Conservation (phyloP, 2,888 invertebrate species). For the Ecliptopera silaceata region DNA sequence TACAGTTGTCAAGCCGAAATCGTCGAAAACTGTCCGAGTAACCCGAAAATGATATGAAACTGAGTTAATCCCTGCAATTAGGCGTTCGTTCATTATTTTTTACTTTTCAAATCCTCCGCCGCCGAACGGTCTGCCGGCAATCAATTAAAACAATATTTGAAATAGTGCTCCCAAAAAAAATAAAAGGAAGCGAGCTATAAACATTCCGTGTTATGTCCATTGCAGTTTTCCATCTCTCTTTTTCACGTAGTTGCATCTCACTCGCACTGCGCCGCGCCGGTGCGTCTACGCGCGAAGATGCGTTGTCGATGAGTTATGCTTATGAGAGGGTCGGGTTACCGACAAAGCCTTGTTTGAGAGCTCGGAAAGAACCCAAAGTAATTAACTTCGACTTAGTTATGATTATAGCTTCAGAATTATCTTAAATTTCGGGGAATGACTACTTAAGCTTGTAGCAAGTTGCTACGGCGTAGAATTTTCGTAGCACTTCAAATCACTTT, state of each 20-base stretch:
- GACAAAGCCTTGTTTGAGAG: constrained; percentile 76
- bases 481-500: constrained; percentile 1
- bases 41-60: constrained; percentile 58
- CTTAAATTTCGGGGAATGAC: constrained; percentile 44
- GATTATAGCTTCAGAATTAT: constrained; percentile 62
- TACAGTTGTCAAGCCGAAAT: constrained; percentile 58
- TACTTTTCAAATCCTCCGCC: constrained; percentile 47
- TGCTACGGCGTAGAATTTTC: constrained; percentile 49
- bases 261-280: constrained; percentile 75
- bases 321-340: constrained; percentile 59
- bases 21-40: constrained; percentile 51
- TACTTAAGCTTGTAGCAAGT: constrained; percentile 42
- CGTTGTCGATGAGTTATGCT: constrained; percentile 69
- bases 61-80: constrained; percentile 70
- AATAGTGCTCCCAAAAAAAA: constrained; percentile 76
- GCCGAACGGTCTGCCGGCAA: constrained; percentile 78
- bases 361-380: constrained; percentile 65
- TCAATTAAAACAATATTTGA: constrained; percentile 83
- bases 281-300: constrained; percentile 74
- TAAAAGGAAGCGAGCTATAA: constrained; percentile 75
- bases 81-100: constrained; percentile 44
- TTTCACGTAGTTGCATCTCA: constrained; percentile 46
- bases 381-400: constrained; percentile 78
- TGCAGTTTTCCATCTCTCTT: constrained; percentile 41
- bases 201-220: constrained; percentile 69